Evolutionary conservation across 2,888 invertebrate species (phyloP).

Genomic region (Macrophya alboannulata): DNA sequence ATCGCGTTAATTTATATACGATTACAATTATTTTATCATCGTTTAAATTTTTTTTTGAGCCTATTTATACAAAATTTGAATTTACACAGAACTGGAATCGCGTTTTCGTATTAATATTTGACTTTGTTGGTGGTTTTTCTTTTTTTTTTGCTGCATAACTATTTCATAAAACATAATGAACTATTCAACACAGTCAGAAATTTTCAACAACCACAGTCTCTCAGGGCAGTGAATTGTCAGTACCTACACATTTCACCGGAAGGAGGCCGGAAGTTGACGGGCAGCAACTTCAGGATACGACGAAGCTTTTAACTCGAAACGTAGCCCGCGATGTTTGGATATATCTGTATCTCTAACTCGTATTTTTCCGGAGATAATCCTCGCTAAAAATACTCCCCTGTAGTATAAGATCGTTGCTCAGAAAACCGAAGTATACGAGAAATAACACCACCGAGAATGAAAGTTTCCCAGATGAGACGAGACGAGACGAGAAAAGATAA

Average conservation of each 20-base stretch:
- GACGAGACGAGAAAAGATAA: constrained; percentile 1
- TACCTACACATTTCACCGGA: not conserved
- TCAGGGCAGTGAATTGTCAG: not conserved
- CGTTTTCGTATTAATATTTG: no score
- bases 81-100: no score
- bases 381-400: not conserved
- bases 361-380: not conserved
- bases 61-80: not conserved
- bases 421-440: not conserved
- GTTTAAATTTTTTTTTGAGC: not conserved
- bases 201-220: not conserved
- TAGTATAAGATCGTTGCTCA: not conserved
- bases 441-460: not conserved
- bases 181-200: not conserved
- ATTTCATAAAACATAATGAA: not conserved
- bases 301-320: constrained; percentile 1
- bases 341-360: not conserved
- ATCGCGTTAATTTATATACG: not conserved
- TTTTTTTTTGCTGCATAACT: not conserved
- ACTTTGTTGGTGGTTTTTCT: not conserved
- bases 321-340: not conserved
- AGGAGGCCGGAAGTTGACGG: not conserved
- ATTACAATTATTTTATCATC: not conserved
- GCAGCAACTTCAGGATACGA: not conserved
- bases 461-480: not conserved